Evolutionary conservation across 1,140 invertebrate genomes (phyloP).

Genomic region (Zaprionus ghesquierei): DNA sequence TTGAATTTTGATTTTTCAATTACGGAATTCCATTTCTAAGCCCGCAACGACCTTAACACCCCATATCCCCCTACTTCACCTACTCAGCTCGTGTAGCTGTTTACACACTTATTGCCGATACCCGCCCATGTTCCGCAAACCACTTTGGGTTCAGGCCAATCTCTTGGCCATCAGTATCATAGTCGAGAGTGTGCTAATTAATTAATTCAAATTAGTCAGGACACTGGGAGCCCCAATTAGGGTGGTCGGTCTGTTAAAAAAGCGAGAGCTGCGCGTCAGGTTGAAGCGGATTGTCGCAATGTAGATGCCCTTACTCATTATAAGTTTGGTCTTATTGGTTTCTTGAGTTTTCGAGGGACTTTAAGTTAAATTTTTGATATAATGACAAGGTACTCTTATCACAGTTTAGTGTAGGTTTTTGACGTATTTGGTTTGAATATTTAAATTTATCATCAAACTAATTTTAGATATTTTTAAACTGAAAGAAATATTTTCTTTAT

Average conservation of each 20-base stretch:
- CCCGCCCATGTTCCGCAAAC: not conserved
- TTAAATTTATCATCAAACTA: too few relatives aligned
- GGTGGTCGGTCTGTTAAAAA: not conserved
- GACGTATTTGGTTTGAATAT: too few relatives aligned
- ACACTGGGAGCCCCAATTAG: slow-evolving; percentile 6
- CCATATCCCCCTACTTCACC: not conserved
- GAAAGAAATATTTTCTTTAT: not conserved
- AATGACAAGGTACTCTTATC: too few relatives aligned
- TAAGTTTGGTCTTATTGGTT: not conserved
- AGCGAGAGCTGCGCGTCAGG: not conserved
- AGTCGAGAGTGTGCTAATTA: slow-evolving; percentile 32
- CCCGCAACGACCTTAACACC: slow-evolving; percentile 51
- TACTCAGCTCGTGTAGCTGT: slow-evolving; percentile 15
- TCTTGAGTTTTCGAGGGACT: too few relatives aligned
- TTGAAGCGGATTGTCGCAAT: not conserved
- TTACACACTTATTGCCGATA: not conserved
- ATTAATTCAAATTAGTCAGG: slow-evolving; percentile 62
- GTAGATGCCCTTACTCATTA: not conserved
- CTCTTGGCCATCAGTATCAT: not conserved
- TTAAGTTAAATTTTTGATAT: too few relatives aligned
- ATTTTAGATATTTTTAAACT: not conserved
- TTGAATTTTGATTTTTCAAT: slow-evolving; percentile 38
- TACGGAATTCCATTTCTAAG: slow-evolving; percentile 31
- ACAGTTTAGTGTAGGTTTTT: too few relatives aligned
- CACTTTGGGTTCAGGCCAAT: not conserved